Conservation (phyloP, 2,888 invertebrate species). For the Eristalis tenax region DNA sequence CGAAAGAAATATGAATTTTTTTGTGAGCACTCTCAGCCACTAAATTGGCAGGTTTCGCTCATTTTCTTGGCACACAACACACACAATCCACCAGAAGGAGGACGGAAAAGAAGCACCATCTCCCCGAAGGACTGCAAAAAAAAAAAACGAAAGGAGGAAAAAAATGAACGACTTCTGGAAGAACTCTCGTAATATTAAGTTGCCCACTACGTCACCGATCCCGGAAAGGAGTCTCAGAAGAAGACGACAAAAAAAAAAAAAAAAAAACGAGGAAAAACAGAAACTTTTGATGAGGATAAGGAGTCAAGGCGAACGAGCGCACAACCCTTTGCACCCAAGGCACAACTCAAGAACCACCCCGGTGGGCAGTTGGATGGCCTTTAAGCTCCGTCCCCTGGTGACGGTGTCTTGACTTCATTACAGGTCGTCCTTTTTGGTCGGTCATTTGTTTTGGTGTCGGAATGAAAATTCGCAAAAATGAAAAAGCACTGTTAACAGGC, state of each 20-base stretch:
- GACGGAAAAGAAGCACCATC: background rate
- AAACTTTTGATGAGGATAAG: constrained; percentile 3
- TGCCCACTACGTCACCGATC: constrained; percentile 19
- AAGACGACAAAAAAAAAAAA: constrained; percentile 5
- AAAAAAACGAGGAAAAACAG: background rate
- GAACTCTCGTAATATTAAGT: constrained; percentile 42
- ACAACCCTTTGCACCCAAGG: constrained; percentile 11
- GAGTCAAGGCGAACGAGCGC: background rate
- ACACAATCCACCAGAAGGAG: constrained; percentile 1
- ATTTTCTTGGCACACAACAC: constrained; percentile 22
- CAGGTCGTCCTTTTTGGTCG: constrained; percentile 14
- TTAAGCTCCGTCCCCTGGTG: constrained; percentile 3
- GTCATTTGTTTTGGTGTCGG: constrained; percentile 38
- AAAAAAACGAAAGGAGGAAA: background rate
- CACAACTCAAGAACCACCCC: background rate
- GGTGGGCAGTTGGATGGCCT: background rate
- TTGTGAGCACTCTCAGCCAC: constrained; percentile 22
- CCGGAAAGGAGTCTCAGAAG: background rate
- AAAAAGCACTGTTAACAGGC: constrained; percentile 6
- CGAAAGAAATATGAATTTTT: constrained; percentile 16
- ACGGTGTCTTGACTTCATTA: constrained; percentile 53
- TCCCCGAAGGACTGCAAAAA: constrained; percentile 8
- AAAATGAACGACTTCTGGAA: background rate
- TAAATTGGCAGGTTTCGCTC: constrained; percentile 47
- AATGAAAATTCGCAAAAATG: constrained; percentile 7